phyloP scores from a whole-genome alignment of 2,797 vertebrate species.

The Halcyon smyrnensis region DNA sequence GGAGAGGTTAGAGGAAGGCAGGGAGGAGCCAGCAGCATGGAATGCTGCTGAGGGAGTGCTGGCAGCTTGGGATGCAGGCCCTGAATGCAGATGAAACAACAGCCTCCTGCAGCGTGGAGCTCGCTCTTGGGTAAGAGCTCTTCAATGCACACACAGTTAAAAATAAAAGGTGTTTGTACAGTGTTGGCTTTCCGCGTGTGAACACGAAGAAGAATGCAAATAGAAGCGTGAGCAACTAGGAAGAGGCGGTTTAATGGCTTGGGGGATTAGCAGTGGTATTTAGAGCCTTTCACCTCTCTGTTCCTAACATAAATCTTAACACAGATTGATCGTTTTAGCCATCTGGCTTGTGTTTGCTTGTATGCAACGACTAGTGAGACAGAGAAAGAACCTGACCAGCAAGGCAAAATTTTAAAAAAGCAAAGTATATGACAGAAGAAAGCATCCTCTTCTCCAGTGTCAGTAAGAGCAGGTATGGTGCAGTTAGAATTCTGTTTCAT shows the following conservation, averaged over 20 bases:
- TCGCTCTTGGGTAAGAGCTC: neutral
- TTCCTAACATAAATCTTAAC: slow-evolving; percentile 41
- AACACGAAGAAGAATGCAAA: slow-evolving; percentile 9
- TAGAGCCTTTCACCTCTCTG: slow-evolving; percentile 47
- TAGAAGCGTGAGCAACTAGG: neutral
- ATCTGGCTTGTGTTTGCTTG: slow-evolving; percentile 25
- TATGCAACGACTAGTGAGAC: neutral
- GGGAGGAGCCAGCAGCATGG: neutral
- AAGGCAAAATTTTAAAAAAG: neutral
- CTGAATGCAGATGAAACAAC: neutral
- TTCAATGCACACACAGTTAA: neutral
- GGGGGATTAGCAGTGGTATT: neutral
- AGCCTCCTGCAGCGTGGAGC: neutral
- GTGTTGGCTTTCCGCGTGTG: rapidly evolving
- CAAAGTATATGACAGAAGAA: neutral
- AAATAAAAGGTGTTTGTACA: slow-evolving; percentile 24
- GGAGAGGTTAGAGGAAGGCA: neutral
- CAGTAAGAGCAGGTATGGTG: neutral
- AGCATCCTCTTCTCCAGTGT: neutral
- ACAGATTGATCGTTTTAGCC: slow-evolving; percentile 34
- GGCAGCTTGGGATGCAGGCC: neutral
- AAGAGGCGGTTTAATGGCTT: slow-evolving; percentile 30
- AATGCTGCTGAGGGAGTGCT: neutral
- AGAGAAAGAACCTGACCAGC: neutral
- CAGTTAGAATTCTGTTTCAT: neutral